Conservation (phyloP, 2,113 vertebrate species). For the Callorhinus ursinus region DNA sequence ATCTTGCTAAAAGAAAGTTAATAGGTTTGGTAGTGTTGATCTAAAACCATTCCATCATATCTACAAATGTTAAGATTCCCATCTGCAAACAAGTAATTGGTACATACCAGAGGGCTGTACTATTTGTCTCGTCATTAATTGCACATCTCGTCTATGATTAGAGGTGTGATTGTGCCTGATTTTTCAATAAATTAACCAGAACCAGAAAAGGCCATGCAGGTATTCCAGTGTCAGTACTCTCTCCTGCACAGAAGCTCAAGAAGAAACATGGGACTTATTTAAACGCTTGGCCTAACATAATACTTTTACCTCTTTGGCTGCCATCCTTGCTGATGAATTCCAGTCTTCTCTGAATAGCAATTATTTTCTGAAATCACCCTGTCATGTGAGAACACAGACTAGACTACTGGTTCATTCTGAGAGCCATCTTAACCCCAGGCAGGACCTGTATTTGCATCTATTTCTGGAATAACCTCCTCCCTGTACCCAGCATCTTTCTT, state of each 20-base stretch:
- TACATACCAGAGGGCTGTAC: not conserved
- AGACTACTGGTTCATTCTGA: not conserved
- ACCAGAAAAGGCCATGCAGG: constrained; percentile 45
- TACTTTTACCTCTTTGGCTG: not conserved
- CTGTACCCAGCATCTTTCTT: not conserved
- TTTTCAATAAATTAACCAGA: constrained; percentile 61
- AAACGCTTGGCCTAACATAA: not conserved
- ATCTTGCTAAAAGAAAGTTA: not conserved
- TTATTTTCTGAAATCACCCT: constrained; percentile 2
- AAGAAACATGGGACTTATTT: not conserved
- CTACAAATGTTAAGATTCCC: not conserved
- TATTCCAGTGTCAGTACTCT: constrained; percentile 2
- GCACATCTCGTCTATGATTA: constrained; percentile 53
- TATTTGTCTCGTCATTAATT: constrained; percentile 60
- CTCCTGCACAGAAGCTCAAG: not conserved
- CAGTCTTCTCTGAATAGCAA: not conserved
- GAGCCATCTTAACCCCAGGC: not conserved
- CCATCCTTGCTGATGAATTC: not conserved
- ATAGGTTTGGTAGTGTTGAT: not conserved
- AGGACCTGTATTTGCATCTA: not conserved
- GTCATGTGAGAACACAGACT: not conserved
- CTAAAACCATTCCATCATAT: not conserved
- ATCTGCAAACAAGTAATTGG: constrained; percentile 64
- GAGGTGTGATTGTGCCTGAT: constrained; percentile 53
- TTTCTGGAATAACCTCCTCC: not conserved